Evolutionary conservation across 2,888 invertebrate species (phyloP).

Genomic region (Heteromurus nitidus): DNA sequence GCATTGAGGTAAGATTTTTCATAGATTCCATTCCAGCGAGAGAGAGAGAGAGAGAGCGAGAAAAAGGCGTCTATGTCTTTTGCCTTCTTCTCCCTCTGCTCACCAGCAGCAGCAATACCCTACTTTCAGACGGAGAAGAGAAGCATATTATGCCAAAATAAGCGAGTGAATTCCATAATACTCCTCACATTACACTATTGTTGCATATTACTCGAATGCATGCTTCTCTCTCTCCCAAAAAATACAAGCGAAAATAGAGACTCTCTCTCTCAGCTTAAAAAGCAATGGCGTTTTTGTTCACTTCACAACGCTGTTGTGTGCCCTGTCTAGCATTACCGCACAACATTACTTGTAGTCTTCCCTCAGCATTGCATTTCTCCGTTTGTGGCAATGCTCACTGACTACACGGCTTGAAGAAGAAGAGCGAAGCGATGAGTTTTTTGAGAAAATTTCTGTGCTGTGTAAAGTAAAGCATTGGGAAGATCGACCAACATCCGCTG

Average conservation of each 20-base stretch:
- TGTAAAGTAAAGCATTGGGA: slow-evolving; percentile 23
- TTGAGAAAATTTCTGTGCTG: too few species aligned
- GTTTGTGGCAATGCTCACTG: too few species aligned
- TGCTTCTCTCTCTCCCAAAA: neutral
- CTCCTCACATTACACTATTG: neutral
- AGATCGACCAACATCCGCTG: slow-evolving; percentile 51
- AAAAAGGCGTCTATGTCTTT: neutral
- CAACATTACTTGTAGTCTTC: too few species aligned
- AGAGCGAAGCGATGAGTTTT: too few species aligned
- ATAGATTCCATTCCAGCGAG: slow-evolving; percentile 44
- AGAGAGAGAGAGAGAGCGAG: neutral
- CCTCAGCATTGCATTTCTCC: too few species aligned
- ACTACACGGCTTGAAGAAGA: neutral
- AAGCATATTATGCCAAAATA: slow-evolving; percentile 1
- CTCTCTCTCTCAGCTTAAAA: too few species aligned
- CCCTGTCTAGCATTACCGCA: too few species aligned
- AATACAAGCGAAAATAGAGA: too few species aligned
- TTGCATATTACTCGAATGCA: neutral
- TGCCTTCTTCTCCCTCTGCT: neutral
- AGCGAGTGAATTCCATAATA: slow-evolving; percentile 3
- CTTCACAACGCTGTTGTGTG: too few species aligned
- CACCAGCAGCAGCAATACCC: too few species aligned
- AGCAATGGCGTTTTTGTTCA: too few species aligned
- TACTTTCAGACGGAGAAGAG: too few species aligned
- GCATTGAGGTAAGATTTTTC: slow-evolving; percentile 55